Conservation (phyloP, 2,113 vertebrate species). For the Gambusia holbrooki region DNA sequence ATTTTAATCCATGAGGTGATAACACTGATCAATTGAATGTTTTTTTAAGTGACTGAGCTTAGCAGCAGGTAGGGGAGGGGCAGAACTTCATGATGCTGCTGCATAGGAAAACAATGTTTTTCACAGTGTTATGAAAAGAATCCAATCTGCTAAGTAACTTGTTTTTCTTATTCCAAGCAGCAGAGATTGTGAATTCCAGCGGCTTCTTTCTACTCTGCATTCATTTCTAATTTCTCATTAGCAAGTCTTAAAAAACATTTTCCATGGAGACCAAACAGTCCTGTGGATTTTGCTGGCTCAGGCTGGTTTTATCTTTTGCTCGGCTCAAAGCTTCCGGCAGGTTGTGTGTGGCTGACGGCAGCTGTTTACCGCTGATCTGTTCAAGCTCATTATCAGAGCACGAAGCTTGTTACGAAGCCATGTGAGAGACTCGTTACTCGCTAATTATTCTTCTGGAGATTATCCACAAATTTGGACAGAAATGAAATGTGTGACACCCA, state of each 20-base stretch:
- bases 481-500: constrained; percentile 23
- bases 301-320: constrained; percentile 48
- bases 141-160: constrained; percentile 22
- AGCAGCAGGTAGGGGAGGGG: no score
- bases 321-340: constrained; percentile 43
- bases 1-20: no score
- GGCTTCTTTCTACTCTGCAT: constrained; percentile 27
- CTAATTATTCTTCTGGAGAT: constrained; percentile 72
- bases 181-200: constrained; percentile 26
- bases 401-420: constrained; percentile 70
- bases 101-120: no score
- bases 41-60: no score
- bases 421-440: constrained; percentile 66
- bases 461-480: constrained; percentile 48
- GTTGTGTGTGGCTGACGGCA: constrained; percentile 55
- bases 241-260: constrained; percentile 30
- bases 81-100: no score
- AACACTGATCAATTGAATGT: background rate
- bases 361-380: constrained; percentile 62
- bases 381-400: constrained; percentile 67
- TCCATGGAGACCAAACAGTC: constrained; percentile 48
- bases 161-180: constrained; percentile 47
- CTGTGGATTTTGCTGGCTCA: constrained; percentile 36
- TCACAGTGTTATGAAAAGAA: background rate
- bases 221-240: constrained; percentile 59